Base-by-base conservation (phyloP, 2,888 invertebrate genomes). In the Oscheius sp. region DNA sequence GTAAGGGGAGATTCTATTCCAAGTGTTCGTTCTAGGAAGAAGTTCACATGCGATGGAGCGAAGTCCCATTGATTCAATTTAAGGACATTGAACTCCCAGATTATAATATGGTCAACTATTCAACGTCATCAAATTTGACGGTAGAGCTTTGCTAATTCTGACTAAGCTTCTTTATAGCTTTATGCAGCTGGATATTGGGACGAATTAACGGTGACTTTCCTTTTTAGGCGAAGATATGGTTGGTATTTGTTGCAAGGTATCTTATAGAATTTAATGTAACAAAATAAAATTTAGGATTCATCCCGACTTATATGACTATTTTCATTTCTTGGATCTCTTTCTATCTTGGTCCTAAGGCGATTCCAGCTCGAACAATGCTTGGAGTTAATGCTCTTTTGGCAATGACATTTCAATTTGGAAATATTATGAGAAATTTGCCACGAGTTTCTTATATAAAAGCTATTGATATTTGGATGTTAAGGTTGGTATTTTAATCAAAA, bases 291-390 rank as follows among this genome's bases (percentile, higher is more conserved):
- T 39, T 27, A 80, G 81, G 84, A 17, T 86, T 84, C 73, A 84
- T 87, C 55, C 86, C 86, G 23, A 86, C 86, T 12, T 86, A 86
- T 65, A 78, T 86, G 80, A 85, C 84, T 5, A 76, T 79, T 1
- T 86, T 86, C 79, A 86, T 87, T 23, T 84, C 84, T 4, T 86
- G 86, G 86, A 86, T 86, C 61, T 83, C 85, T 17, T 86, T 85
- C 70, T 85, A 85, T 58, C 70, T 85, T 23, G 84, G 85, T 0
- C 84, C 85, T 3, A 74, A 77, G 52, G 85, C 85, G 15, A 85
- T 85, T 27, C 85, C 85, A 12, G 85, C 85, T 12, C 63, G 85
- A 39, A 85, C 85, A 12, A 85, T 85, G 85, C 85, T 85, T 79
- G 80, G 80, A 42, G 80, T 80, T 42, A 86, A 86, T 75, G 82